Evolutionary conservation across 2,113 vertebrate genomes (phyloP).

Genomic region (Leucosticte australis): DNA sequence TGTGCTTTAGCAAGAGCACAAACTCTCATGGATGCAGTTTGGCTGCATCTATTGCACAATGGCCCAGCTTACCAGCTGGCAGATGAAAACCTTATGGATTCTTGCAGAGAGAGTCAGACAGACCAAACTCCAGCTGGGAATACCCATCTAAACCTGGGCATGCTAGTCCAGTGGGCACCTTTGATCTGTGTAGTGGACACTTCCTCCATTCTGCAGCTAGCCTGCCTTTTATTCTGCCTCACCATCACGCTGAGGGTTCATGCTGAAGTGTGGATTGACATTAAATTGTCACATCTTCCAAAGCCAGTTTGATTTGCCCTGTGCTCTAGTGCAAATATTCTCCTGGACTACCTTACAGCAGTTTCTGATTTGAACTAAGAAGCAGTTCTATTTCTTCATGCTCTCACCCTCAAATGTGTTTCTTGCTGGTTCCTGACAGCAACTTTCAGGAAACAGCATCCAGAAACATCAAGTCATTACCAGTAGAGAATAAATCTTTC

Average conservation of each 20-base stretch:
- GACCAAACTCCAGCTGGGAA: background rate
- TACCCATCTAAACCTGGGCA: background rate
- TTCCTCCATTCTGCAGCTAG: background rate
- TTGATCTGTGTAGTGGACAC: background rate
- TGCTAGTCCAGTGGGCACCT: background rate
- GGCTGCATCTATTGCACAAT: background rate
- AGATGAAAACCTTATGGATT: background rate
- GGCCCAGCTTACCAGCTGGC: background rate
- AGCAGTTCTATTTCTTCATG: background rate
- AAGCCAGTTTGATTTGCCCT: background rate
- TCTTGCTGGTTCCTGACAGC: background rate
- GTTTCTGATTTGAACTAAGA: background rate
- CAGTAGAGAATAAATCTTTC: constrained; percentile 10
- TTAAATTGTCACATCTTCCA: background rate
- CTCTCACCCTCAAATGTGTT: background rate
- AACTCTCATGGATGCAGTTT: background rate
- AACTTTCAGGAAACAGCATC: background rate
- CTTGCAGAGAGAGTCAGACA: background rate
- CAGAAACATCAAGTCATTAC: background rate
- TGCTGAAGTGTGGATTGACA: background rate
- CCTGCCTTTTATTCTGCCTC: background rate
- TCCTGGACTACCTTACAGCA: background rate
- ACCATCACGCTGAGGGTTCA: background rate
- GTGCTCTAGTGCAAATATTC: background rate
- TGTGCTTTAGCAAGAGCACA: background rate